Conservation (phyloP, 2,113 vertebrate species). For the Rhinogobius similis region DNA sequence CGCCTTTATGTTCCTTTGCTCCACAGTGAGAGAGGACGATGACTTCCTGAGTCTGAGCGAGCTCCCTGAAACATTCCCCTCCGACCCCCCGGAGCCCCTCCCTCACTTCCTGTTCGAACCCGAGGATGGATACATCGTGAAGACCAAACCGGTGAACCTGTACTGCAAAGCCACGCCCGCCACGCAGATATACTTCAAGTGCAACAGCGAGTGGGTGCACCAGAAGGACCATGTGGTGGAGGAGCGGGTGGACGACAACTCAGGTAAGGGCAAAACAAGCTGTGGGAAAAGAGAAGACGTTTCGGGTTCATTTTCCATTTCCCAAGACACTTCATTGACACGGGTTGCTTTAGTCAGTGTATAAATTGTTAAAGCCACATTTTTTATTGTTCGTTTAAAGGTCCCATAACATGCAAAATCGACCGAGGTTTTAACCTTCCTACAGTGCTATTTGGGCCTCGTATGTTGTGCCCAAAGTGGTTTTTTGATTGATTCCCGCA, state of each 20-base stretch:
- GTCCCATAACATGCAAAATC: no score
- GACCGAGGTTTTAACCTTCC: no score
- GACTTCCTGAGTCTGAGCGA: conserved; percentile 94
- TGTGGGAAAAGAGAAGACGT: no score
- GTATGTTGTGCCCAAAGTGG: no score
- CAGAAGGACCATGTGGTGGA: conserved; percentile 95
- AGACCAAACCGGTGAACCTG: conserved; percentile 93
- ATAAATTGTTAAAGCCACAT: no score
- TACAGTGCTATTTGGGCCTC: no score
- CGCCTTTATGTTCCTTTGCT: neutral
- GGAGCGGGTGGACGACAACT: conserved; percentile 92
- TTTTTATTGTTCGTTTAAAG: no score
- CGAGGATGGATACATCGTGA: conserved; percentile 94
- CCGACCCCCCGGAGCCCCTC: conserved; percentile 92
- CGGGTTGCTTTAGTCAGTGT: no score
- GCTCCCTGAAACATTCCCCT: conserved; percentile 95
- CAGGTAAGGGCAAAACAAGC: conserved; percentile 74
- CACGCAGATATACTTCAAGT: conserved; percentile 98
- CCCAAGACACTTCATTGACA: neutral
- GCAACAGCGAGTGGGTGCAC: conserved; percentile 98
- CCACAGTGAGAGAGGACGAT: conserved; percentile 81
- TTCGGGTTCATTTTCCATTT: no score
- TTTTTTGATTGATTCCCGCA: no score
- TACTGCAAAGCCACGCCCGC: conserved; percentile 95
- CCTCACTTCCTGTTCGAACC: conserved; percentile 95